Percentiles rank a stretch among this genome's conserved stretches.
phyloP scores from a whole-genome alignment of 2,888 invertebrate species.

The Chesias legatella region DNA sequence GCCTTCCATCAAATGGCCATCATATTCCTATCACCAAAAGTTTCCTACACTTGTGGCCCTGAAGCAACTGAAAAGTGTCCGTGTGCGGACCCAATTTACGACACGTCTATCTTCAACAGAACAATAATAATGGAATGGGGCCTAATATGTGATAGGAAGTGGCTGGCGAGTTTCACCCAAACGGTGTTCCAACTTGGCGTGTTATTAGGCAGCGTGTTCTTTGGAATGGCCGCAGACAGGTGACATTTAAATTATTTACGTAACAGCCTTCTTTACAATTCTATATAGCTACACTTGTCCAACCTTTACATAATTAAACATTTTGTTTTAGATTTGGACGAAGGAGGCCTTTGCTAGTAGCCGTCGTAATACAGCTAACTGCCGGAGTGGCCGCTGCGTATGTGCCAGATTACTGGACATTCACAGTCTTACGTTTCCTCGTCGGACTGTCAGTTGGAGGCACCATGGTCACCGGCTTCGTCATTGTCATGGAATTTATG shows the following conservation, averaged over 20 bases:
- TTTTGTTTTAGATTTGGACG: constrained; percentile 84
- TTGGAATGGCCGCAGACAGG: constrained; percentile 89
- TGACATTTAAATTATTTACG: constrained; percentile 54
- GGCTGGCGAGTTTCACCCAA: constrained; percentile 85
- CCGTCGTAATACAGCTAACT: constrained; percentile 85
- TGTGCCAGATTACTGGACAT: constrained; percentile 81
- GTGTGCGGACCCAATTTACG: constrained; percentile 70
- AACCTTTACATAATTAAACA: neutral
- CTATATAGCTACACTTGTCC: neutral
- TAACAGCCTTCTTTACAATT: no score
- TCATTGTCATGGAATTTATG: constrained; percentile 84
- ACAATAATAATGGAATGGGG: constrained; percentile 89
- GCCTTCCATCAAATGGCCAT: constrained; percentile 60
- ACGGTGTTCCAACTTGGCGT: constrained; percentile 88
- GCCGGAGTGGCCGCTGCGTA: constrained; percentile 85
- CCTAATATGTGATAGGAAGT: constrained; percentile 84
- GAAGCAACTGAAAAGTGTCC: constrained; percentile 30
- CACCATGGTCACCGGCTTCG: constrained; percentile 85
- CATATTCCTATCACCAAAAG: constrained; percentile 51
- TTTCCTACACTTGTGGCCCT: constrained; percentile 36
- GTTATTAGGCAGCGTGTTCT: constrained; percentile 85
- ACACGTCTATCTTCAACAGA: constrained; percentile 83
- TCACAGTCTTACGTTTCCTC: constrained; percentile 84
- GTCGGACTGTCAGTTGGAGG: constrained; percentile 89
- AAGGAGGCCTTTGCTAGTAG: constrained; percentile 84